These are phyloP conservation scores for Arion vulgaris DNA, from an alignment of 1,140 invertebrate genomes.

Conservation along the genomic window DNA sequence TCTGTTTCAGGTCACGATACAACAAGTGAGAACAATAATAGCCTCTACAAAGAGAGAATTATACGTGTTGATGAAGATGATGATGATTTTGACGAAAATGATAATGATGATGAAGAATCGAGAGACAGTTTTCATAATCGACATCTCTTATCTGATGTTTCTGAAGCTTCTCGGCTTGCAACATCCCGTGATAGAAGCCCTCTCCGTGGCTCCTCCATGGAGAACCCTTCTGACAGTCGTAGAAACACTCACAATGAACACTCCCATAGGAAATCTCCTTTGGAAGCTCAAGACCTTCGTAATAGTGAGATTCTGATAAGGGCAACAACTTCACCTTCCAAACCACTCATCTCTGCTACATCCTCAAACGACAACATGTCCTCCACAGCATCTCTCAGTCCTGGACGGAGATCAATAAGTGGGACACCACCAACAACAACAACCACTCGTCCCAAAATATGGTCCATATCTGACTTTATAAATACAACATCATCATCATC, in stretches of 20 bases:
- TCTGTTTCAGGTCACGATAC: slow-evolving; percentile 12
- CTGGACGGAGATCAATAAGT: background rate
- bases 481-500: slow-evolving; percentile 43
- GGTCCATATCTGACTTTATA: slow-evolving; percentile 55
- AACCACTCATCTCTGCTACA: slow-evolving; percentile 4
- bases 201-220: background rate
- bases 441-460: slow-evolving; percentile 51
- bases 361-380: background rate
- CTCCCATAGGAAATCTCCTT: background rate
- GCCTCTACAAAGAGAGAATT: slow-evolving; percentile 25
- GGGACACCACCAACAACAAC: slow-evolving; percentile 26
- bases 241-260: background rate
- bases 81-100: slow-evolving; percentile 7
- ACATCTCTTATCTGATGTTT: background rate
- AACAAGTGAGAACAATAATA: background rate
- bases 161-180: background rate
- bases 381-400: background rate
- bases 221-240: background rate
- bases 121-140: slow-evolving; percentile 27
- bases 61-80: slow-evolving; percentile 36
- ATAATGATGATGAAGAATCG: slow-evolving; percentile 25
- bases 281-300: background rate
- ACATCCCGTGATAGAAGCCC: slow-evolving; percentile 5
- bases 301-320: background rate
- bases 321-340: background rate